A percentile compares a stretch with the other conserved stretches of the same genome.
Evolutionary conservation across 2,797 vertebrate species (phyloP).

Genomic region (Tragelaphus oryx): DNA sequence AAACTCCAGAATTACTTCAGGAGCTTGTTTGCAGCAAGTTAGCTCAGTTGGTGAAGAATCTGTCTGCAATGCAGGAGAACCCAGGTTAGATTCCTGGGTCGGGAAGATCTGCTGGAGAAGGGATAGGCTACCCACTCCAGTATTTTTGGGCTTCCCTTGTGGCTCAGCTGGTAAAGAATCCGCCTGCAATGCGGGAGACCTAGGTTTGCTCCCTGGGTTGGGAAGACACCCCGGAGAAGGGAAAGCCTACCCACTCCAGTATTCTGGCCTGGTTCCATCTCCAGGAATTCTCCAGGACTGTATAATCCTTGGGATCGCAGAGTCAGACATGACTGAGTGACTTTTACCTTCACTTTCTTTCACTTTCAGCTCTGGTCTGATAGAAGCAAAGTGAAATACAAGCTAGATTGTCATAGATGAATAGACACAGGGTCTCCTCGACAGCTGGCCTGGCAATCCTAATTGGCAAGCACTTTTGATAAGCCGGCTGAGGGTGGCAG

Average conservation of each 20-base stretch:
- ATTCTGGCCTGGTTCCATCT: not conserved
- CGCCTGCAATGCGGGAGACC: not conserved
- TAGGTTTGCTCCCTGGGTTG: not conserved
- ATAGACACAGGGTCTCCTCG: accelerated
- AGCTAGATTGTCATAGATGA: not conserved
- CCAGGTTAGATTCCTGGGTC: not conserved
- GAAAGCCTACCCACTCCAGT: not conserved
- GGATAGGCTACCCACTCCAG: not conserved
- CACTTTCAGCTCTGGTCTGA: not conserved
- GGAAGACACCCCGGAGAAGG: not conserved
- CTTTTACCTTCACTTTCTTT: not conserved
- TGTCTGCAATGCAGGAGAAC: not conserved
- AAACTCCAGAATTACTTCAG: not conserved
- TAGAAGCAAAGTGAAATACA: not conserved
- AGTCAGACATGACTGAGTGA: not conserved
- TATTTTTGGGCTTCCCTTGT: not conserved
- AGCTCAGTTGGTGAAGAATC: not conserved
- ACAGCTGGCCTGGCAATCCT: accelerated
- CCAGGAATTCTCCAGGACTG: not conserved
- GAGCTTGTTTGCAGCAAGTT: not conserved
- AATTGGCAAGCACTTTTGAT: not conserved
- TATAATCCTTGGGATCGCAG: not conserved
- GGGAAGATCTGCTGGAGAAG: not conserved
- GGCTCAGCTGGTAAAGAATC: not conserved
- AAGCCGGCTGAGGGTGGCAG: not conserved